phyloP scores from a whole-genome alignment of 1,140 invertebrate species.

The Akabosia matsudoensis region DNA sequence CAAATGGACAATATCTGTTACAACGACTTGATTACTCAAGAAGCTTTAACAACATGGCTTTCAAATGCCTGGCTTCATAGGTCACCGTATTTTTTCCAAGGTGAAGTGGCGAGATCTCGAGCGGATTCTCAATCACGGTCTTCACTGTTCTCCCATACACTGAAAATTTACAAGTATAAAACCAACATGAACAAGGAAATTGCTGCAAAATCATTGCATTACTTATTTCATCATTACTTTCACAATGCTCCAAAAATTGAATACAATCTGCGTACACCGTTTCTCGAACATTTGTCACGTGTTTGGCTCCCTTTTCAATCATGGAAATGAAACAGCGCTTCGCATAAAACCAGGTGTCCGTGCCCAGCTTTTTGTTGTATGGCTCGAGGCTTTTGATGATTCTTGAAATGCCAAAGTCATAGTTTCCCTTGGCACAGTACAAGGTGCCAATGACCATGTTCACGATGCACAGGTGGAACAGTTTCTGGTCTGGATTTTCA shows the following conservation, averaged over 20 bases:
- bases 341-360: conserved; percentile 94
- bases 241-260: conserved; percentile 87
- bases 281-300: conserved; percentile 84
- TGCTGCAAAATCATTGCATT: conserved; percentile 22
- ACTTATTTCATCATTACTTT: conserved; percentile 54
- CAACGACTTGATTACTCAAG: conserved; percentile 43
- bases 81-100: conserved; percentile 88
- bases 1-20: not conserved
- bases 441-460: conserved; percentile 96
- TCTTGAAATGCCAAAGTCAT: conserved; percentile 97
- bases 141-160: conserved; percentile 80
- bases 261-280: conserved; percentile 85
- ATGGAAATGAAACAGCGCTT: conserved; percentile 91
- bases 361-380: conserved; percentile 90
- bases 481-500: conserved; percentile 90
- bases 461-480: conserved; percentile 96
- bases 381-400: conserved; percentile 96
- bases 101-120: conserved; percentile 67
- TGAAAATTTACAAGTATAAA: conserved; percentile 54
- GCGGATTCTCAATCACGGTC: conserved; percentile 75
- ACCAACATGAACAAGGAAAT: conserved; percentile 16
- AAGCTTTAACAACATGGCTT: conserved; percentile 74
- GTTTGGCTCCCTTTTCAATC: conserved; percentile 86
- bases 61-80: conserved; percentile 82
- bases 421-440: conserved; percentile 84